Evolutionary conservation across 35 echinoderm and acorn worm genomes (phyloP), one percentile per base, ranked within the genome.

Genomic region (Lytechinus pictus): DNA sequence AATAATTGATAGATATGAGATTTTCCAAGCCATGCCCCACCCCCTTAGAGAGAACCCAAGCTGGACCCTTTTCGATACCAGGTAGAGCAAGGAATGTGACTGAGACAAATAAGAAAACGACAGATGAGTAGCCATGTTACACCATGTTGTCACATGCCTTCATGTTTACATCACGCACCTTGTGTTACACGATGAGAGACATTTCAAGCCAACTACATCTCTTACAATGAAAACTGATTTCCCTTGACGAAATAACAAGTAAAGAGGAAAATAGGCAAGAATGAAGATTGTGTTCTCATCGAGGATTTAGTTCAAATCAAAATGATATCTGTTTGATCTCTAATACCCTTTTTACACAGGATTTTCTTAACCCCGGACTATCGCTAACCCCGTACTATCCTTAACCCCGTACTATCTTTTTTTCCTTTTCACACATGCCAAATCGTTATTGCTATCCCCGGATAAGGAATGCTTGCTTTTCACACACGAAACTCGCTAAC

Each of bases 131-230:
- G n/a, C 19, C 66, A 79, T 79, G 66, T 79, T 5, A 79, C 66
- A 24, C 66, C 66, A 79, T 79, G 66, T 79, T 79, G 66, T 79
- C 66, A 79, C 66, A 79, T 79, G 66, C 66, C 66, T 79, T n/a
- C 66, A 79, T n/a, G 66, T n/a, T 79, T 79, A 79, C 66, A 79
- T 16, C 66, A 4, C 7, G 19, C 66, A 79, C 66, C 66, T 79
- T 79, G 66, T 79, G 66, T 79, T 79, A 79, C 66, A 79, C 21
- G 66, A 79, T 79, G 66, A 79, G 66, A n/a, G 66, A 79, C n/a
- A 16, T 1, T 5, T 0, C 19, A 24, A 16, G 19, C 66, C 66
- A 14, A 79, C 16, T n/a, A 19, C 66, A 79, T 79, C 66, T 79
- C 2, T 24, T 2, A n/a, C 19, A 79, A 79, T 79, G n/a, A 79